Base-by-base conservation (phyloP, 2,113 vertebrate species). In the Channa maculata region DNA sequence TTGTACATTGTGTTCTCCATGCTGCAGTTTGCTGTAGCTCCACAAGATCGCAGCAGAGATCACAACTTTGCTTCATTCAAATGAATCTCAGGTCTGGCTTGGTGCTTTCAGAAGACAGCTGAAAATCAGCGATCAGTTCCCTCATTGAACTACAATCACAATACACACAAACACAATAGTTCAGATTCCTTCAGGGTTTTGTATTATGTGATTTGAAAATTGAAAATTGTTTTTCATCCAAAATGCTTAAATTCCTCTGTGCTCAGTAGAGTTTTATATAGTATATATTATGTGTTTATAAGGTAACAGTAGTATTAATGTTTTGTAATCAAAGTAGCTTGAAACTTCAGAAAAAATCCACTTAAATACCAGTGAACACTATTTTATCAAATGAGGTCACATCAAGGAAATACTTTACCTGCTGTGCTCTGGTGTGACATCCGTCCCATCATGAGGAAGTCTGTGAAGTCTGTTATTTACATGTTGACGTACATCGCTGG, bases 21-120 rank as follows among this genome's bases (percentile, higher is more conserved):
- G 24, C 24, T 82, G 79, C 70, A 84, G 59, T 87, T 81, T 3
- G 0, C 0, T 1, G 0, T 13, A 2, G 4, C 0, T 73, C 87
- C 91, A 83, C 82, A 34, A 24, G 86, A 15, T 37, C 0, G 83
- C 71, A 83, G 74, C 74, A 88, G 68, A 90, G 53, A 6, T 66
- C 68, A 36, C 5, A 11, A 3, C 4, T 44, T 76, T 3, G 11
- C 14, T 11, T 6, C 0, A 14, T 13, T 69, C 24, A 33, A 54
- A 46, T 50, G 1, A 54, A 77, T 81, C 52, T 43, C 71, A 67
- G 65, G 73, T 74, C 72, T 79, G 68, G 10, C 33, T 71, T 48
- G 64, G 33, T 70, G 62, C 80, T 70, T 72, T 44, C 55, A 53
- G 64, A 69, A 69, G 63, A 59, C 77, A 50, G 70, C 43, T 43